These are phyloP conservation scores for Rhizoglyphus robini DNA, from an alignment of 1,140 invertebrate genomes.

Conservation along the genomic window DNA sequence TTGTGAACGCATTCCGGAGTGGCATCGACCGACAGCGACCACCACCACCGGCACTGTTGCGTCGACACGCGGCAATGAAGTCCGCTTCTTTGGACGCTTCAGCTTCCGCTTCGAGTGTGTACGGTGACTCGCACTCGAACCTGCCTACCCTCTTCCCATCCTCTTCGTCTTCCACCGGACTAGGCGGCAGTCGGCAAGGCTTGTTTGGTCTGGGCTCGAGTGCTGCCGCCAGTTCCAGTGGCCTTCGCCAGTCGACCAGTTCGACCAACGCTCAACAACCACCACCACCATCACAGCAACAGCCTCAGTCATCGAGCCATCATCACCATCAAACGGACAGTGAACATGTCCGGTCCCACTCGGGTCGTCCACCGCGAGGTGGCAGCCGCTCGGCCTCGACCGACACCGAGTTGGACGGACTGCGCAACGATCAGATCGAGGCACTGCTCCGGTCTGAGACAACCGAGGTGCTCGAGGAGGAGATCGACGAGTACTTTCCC, in stretches of 20 bases:
- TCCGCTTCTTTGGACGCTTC: conserved; percentile 18
- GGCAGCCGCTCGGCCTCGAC: not conserved
- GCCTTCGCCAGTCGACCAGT: not conserved
- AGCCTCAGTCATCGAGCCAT: not conserved
- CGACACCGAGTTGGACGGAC: conserved; percentile 10
- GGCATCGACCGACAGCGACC: conserved; percentile 77
- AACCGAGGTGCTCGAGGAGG: not conserved
- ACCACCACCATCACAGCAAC: not conserved
- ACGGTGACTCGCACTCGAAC: not conserved
- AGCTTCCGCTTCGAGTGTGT: not conserved
- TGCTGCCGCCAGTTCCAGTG: not conserved
- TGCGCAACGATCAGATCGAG: conserved; percentile 5
- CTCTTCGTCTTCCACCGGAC: not conserved
- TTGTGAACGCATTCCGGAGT: conserved; percentile 98
- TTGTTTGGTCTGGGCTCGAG: not conserved
- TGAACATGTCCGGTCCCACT: not conserved
- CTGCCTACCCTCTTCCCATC: not conserved
- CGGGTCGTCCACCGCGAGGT: not conserved
- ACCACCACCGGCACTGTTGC: conserved; percentile 43
- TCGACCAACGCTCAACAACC: not conserved
- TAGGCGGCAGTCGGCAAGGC: not conserved
- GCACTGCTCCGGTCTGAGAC: conserved; percentile 8
- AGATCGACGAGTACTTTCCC: conserved; percentile 2
- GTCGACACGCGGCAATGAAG: conserved; percentile 21
- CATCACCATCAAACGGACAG: not conserved